Evolutionary conservation across 92 coral and sea anemone genomes (phyloP), one percentile per base, ranked within the genome.

Genomic region (Scolanthus callimorphus): DNA sequence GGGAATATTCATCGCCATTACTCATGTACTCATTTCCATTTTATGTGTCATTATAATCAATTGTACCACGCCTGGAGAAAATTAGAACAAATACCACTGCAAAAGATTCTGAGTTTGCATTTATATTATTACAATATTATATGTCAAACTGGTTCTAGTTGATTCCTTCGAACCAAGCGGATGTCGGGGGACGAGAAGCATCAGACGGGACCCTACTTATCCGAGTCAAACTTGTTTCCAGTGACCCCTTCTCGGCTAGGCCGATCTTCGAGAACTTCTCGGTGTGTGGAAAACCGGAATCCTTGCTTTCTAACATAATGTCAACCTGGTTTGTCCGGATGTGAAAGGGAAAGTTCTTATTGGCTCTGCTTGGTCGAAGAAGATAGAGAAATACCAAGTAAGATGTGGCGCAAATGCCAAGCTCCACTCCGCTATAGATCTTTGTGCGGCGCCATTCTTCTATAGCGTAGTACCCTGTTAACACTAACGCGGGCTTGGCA

Each of bases 261-360:
- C 55, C 31, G 0, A 60, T 31, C 11, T 54, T 59, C 19, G 55
- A 37, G 55, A 65, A 80, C 9, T 30, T 69, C 43, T 80, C 85
- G 17, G 82, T 58, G 49, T 65, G 83, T 27, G 76, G 78, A 48
- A 81, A 76, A 67, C 61, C 62, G 0, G 60, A 57, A 20, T 51
- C 60, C 28, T 64, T 39, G 11, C 9, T 25, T 19, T 47, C 49
- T 9, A 54, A 56, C 39, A 73, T 38, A 19, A 21, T 59, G n/a
- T 67, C 85, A 12, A 86, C 70, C 62, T 77, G 85, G 24, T 70
- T 77, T 0, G 61, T 52, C 6, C 76, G 69, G 0, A 31, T 60
- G 55, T 77, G 82, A 58, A 77, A 71, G 3, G 95, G 85, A 34
- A 82, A 82, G 30, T 63, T 61, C 17, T 39, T 39, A 29, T 81